Conservation (phyloP, 2,888 invertebrate species). For the Seira sanloemensis region DNA sequence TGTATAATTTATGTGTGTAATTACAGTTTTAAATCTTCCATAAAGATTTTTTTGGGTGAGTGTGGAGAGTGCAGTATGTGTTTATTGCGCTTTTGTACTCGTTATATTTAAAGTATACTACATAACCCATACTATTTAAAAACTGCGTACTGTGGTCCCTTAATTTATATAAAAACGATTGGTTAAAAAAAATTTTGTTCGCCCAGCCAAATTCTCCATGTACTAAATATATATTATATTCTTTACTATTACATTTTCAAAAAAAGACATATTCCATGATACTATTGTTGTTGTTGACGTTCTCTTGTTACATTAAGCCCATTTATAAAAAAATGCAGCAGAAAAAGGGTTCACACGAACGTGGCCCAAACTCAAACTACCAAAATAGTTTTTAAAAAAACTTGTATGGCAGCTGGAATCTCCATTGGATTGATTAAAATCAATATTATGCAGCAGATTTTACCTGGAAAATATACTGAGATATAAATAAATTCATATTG, state of each 20-base stretch:
- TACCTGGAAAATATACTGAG: conserved; percentile 14
- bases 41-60: not conserved
- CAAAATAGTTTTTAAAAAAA: conserved; percentile 9
- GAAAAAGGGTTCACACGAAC: no score
- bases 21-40: no score
- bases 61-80: not conserved
- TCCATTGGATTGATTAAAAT: conserved; percentile 42
- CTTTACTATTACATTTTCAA: conserved; percentile 33
- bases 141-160: no score
- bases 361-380: conserved; percentile 33
- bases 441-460: no score
- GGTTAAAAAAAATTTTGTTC: no score
- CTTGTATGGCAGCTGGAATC: conserved; percentile 53
- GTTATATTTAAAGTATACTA: conserved; percentile 19
- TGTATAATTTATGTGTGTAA: no score
- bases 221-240: conserved; percentile 11
- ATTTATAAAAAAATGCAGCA: no score
- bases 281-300: not conserved
- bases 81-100: conserved; percentile 34
- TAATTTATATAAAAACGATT: no score
- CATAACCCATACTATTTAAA: not conserved
- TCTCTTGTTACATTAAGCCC: conserved; percentile 32
- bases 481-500: not conserved
- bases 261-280: conserved; percentile 53
- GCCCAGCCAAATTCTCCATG: no score